phyloP scores from a whole-genome alignment of 1,140 invertebrate genomes.

The Drosophila baimaii region DNA sequence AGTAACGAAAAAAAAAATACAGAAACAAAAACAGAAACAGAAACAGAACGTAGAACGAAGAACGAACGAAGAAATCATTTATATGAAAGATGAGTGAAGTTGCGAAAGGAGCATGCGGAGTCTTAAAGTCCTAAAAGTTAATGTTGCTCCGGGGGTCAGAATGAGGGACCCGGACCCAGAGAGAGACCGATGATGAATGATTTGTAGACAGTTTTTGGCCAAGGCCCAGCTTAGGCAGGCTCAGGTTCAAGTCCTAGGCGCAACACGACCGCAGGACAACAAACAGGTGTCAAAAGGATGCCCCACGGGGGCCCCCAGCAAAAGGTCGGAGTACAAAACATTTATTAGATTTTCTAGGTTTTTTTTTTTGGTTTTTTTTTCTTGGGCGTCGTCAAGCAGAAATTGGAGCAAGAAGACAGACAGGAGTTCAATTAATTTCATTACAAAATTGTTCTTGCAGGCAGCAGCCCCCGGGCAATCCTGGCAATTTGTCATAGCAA shows the following conservation, averaged over 20 bases:
- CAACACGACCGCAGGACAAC: constrained; percentile 72
- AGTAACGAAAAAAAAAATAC: constrained; percentile 33
- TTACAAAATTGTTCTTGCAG: constrained; percentile 71
- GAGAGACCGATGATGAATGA: constrained; percentile 67
- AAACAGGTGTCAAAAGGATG: constrained; percentile 76
- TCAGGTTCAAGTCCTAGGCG: constrained; percentile 12
- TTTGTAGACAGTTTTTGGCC: constrained; percentile 67
- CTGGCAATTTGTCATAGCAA: constrained; percentile 76
- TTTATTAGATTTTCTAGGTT: constrained; percentile 67
- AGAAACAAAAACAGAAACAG: constrained; percentile 14
- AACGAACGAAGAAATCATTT: constrained; percentile 65
- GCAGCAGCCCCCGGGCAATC: constrained; percentile 10
- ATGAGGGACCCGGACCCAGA: background rate
- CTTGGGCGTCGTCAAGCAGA: constrained; percentile 61
- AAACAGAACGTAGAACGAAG: constrained; percentile 26
- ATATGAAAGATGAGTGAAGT: constrained; percentile 72
- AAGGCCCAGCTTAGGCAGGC: background rate
- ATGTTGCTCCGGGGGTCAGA: constrained; percentile 39
- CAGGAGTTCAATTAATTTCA: constrained; percentile 70
- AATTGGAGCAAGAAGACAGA: constrained; percentile 41
- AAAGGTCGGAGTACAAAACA: constrained; percentile 36
- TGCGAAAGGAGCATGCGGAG: constrained; percentile 53
- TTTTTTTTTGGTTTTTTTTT: background rate
- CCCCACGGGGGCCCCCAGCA: constrained; percentile 12
- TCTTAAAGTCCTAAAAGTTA: constrained; percentile 33